Evolutionary conservation across 2,888 invertebrate genomes (phyloP), one percentile per base, ranked within the genome.

Genomic region (Meandrusa payeni): DNA sequence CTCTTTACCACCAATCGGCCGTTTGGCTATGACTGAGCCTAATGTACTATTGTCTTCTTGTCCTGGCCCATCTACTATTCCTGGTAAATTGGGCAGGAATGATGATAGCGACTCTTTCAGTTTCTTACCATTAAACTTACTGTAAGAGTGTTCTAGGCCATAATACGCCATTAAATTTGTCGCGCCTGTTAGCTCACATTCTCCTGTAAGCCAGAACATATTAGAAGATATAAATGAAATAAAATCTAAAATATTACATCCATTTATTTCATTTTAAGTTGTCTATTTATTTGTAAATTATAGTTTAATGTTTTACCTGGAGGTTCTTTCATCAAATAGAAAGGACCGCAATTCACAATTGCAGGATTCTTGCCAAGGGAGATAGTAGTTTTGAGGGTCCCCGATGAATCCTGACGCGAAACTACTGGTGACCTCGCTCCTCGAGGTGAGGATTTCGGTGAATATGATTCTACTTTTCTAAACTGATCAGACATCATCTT

Each of bases 321-420:
- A 69, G 96, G 95, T 87, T 97, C 97, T 90, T 97, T 97, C 94
- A 98, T 96, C 78, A 98, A 93, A 89, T 98, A 98, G 88, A 98
- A 98, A 64, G 98, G 98, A 68, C 98, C 98, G 88, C 96, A 96
- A 80, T 97, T 97, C 82, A 98, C 96, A 64, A 98, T 97, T 46
- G 97, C 95, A 44, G 98, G 98, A 76, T 97, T 97, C 86, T 98
- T 98, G 59, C 98, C 98, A 57, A 98, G 89, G 52, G 97, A 96
- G 89, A 98, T 98, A 59, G 98, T 98, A 61, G 98, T 97, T 90
- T 98, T 98, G 59, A 98, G 91, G 53, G 98, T 98, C 68, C 98
- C 98, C 59, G 97, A 97, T 49, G 98, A 97, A 89, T 98, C 98
- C 85, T 97, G 97, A 55, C 97, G 92, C 59, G 97, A 96, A 69